phyloP scores from a whole-genome alignment of 2,113 vertebrate species.

The Taxidea taxus region DNA sequence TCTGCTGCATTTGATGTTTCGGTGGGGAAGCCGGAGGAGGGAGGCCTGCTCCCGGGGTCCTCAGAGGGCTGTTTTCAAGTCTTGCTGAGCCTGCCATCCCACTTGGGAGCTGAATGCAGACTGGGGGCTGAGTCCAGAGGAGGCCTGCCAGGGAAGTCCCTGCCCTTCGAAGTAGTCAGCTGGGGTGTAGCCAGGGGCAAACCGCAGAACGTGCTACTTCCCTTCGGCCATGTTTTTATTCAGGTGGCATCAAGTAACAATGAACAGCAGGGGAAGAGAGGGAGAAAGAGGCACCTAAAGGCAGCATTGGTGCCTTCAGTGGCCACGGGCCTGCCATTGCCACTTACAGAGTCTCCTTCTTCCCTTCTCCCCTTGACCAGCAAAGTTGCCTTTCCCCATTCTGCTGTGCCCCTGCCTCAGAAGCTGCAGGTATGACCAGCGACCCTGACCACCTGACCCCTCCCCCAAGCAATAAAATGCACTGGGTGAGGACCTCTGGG shows the following conservation, averaged over 20 bases:
- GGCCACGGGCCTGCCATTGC: background rate
- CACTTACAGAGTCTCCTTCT: background rate
- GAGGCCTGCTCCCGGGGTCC: background rate
- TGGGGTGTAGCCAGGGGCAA: background rate
- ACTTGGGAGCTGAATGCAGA: background rate
- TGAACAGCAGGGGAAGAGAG: background rate
- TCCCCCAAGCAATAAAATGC: background rate
- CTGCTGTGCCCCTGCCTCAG: background rate
- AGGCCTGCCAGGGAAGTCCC: background rate
- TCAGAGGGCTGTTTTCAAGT: background rate
- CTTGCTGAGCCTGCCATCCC: background rate
- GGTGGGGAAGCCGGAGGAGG: background rate
- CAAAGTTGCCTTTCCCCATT: background rate
- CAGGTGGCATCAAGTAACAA: background rate
- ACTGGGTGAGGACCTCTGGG: background rate
- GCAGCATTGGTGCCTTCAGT: background rate
- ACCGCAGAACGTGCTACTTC: background rate
- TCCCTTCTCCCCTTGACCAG: background rate
- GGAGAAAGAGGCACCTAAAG: background rate
- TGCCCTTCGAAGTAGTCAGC: background rate
- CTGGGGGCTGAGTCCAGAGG: background rate
- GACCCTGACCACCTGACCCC: background rate
- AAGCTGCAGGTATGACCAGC: background rate
- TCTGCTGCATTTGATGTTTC: constrained; percentile 59
- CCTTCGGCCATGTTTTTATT: background rate